Evolutionary conservation across 2,888 invertebrate species (phyloP).

Genomic region (Kryphioiulus occultus): DNA sequence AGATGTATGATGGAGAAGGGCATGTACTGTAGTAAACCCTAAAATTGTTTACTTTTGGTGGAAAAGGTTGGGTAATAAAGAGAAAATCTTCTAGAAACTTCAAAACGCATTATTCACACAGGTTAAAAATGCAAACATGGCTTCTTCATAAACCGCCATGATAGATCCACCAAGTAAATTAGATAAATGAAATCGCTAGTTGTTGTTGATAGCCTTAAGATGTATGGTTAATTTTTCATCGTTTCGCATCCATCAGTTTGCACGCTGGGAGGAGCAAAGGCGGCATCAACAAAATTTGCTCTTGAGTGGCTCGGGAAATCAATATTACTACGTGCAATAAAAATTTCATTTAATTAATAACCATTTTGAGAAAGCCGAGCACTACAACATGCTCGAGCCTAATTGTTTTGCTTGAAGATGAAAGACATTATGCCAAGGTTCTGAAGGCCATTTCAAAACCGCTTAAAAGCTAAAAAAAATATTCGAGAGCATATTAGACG

Average conservation of each 20-base stretch:
- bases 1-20: too few species aligned
- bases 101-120: background rate
- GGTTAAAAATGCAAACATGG: background rate
- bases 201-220: background rate
- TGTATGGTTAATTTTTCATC: background rate
- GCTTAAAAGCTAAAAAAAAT: background rate
- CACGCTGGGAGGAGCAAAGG: background rate
- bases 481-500: background rate
- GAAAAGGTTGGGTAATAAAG: too few species aligned
- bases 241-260: background rate
- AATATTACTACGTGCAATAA: background rate
- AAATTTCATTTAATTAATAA: background rate
- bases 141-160: background rate
- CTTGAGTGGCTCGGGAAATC: background rate
- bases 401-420: background rate
- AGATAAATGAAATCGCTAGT: background rate
- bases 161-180: background rate
- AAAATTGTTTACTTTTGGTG: too few species aligned
- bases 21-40: too few species aligned
- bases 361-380: background rate
- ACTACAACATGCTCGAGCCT: background rate
- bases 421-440: background rate
- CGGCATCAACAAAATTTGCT: background rate
- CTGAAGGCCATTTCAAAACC: background rate
- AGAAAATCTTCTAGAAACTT: background rate